These are phyloP conservation scores for Sicus ferrugineus DNA, from an alignment of 2,888 invertebrate genomes.

Conservation along the genomic window DNA sequence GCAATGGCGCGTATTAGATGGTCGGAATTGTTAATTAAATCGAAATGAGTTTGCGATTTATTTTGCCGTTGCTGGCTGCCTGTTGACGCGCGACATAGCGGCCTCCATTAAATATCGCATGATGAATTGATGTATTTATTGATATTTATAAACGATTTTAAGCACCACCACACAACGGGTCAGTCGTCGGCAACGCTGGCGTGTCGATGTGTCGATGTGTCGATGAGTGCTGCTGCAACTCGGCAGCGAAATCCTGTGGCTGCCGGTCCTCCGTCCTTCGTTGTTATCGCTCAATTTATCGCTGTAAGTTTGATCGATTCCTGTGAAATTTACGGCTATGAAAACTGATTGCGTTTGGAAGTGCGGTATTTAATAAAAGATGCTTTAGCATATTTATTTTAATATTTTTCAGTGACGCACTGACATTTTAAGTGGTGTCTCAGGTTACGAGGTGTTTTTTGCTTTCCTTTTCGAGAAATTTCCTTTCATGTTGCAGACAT, in stretches of 20 bases:
- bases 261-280: background rate
- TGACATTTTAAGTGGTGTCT: background rate
- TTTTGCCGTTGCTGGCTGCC: slow-evolving; percentile 17
- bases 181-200: background rate
- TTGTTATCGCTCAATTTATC: background rate
- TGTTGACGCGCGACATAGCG: background rate
- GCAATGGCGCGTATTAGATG: slow-evolving; percentile 37
- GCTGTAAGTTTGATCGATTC: background rate
- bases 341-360: background rate
- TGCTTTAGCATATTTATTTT: no score
- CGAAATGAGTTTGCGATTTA: slow-evolving; percentile 35
- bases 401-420: no score
- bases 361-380: background rate
- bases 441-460: no score
- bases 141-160: slow-evolving; percentile 6
- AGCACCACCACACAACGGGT: background rate
- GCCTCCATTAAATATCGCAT: background rate
- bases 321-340: background rate
- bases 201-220: background rate
- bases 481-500: background rate
- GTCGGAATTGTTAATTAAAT: slow-evolving; percentile 36
- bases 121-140: slow-evolving; percentile 15
- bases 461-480: no score
- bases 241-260: background rate
- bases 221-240: background rate